Percentiles rank a stretch among this genome's conserved stretches.
Evolutionary conservation across 2,888 invertebrate genomes (phyloP).

Genomic region (Drosophila mayaguana): DNA sequence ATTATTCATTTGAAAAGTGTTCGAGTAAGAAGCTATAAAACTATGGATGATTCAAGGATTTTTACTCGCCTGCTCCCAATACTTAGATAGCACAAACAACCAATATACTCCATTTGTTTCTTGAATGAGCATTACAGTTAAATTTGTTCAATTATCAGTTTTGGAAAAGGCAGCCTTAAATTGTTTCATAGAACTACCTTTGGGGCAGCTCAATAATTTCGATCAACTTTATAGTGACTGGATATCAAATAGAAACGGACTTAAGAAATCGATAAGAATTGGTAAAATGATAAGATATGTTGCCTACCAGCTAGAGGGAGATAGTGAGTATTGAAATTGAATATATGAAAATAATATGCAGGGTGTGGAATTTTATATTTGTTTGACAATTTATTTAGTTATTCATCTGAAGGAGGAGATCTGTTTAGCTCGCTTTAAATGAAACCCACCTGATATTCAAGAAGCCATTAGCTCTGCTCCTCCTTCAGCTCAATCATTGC

Average conservation of each 20-base stretch:
- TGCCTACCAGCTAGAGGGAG: neutral
- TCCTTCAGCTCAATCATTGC: too few species aligned
- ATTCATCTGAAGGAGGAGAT: too few species aligned
- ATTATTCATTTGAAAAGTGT: too few species aligned
- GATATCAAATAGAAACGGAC: neutral
- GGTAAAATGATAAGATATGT: neutral
- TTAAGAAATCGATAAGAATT: constrained; percentile 1
- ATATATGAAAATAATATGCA: too few species aligned
- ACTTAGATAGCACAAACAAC: too few species aligned
- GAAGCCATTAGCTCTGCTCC: too few species aligned
- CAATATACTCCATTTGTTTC: neutral
- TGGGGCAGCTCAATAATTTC: neutral
- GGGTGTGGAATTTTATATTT: neutral
- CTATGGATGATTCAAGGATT: too few species aligned
- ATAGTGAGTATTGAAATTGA: neutral
- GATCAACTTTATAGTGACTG: neutral
- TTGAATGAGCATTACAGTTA: neutral
- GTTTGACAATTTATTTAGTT: too few species aligned
- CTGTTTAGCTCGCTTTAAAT: too few species aligned
- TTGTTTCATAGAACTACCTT: neutral
- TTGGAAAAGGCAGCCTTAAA: neutral
- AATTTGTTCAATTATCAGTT: neutral
- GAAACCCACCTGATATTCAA: too few species aligned
- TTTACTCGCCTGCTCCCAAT: too few species aligned
- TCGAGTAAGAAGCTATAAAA: too few species aligned